These are phyloP conservation scores for Apamea epomidion DNA, from an alignment of 2,888 invertebrate genomes.

Conservation along the genomic window DNA sequence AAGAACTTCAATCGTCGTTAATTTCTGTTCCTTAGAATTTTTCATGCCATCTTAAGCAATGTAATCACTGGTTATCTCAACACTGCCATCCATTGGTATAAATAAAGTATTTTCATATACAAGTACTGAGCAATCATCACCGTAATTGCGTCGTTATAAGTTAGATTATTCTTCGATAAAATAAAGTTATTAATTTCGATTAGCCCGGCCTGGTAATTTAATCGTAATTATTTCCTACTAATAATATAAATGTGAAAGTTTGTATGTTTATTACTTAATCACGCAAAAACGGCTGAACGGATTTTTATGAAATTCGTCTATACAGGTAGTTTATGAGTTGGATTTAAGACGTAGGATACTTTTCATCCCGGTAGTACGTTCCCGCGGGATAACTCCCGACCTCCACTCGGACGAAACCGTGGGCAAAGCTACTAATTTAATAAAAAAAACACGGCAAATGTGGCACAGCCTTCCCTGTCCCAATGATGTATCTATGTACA, in stretches of 20 bases:
- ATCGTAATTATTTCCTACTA: too few species aligned
- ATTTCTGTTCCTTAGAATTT: not conserved
- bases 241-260: not conserved
- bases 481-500: conserved; percentile 5
- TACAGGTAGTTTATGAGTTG: not conserved
- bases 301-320: not conserved
- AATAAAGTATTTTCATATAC: not conserved
- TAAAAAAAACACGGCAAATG: not conserved
- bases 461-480: not conserved
- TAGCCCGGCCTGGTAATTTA: not conserved
- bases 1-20: not conserved
- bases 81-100: not conserved
- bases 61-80: not conserved
- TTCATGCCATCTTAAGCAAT: not conserved
- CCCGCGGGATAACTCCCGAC: not conserved
- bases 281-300: too few species aligned
- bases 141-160: not conserved
- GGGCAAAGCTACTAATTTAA: not conserved
- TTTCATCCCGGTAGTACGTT: not conserved
- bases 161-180: not conserved
- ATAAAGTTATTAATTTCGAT: not conserved
- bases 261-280: not conserved
- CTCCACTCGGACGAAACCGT: not conserved
- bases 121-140: not conserved
- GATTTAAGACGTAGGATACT: not conserved